These are phyloP conservation scores for Gymnorhina tibicen DNA, from an alignment of 2,113 vertebrate species.

Conservation along the genomic window DNA sequence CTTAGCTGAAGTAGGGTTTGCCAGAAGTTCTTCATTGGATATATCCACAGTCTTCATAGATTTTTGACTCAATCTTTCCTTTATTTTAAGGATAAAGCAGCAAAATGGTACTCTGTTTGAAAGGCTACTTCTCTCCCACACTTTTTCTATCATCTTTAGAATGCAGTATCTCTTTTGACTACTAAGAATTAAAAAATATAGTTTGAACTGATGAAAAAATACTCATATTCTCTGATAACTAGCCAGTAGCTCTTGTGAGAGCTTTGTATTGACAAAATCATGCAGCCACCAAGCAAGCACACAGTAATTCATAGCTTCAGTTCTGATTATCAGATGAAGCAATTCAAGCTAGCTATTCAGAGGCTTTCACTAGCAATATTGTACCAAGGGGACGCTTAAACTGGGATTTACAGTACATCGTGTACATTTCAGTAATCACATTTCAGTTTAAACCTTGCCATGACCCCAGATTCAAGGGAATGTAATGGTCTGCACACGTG, in stretches of 20 bases:
- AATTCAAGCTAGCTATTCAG: neutral
- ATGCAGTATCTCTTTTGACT: neutral
- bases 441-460: neutral
- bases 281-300: neutral
- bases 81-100: neutral
- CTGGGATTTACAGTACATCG: neutral
- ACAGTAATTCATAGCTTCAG: neutral
- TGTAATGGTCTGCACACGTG: neutral
- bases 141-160: neutral
- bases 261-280: neutral
- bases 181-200: neutral
- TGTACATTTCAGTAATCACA: neutral
- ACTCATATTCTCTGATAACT: neutral
- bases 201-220: neutral
- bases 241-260: neutral
- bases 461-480: neutral
- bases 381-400: neutral
- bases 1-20: neutral
- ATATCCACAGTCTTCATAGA: neutral
- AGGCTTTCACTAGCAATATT: neutral
- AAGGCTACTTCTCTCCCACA: neutral
- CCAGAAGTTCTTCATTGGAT: neutral
- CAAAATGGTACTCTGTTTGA: neutral
- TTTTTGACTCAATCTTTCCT: neutral
- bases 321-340: neutral